Base-by-base conservation (phyloP, 2,888 invertebrate genomes). In the Perizoma flavofasciatum region DNA sequence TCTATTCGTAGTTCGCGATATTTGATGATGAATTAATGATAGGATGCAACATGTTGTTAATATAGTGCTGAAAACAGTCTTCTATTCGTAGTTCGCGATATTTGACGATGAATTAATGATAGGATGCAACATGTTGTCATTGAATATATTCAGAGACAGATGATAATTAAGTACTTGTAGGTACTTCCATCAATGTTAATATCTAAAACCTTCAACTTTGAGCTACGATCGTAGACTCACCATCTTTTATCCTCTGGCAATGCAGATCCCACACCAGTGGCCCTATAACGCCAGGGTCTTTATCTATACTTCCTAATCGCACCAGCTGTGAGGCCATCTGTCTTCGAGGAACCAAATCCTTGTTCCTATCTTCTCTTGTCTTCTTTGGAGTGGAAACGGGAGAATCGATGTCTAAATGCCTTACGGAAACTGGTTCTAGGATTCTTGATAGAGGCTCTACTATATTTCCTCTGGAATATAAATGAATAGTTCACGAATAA, bases 201-300 rank as follows among this genome's bases (percentile, higher is more conserved):
- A 22, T 22, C 22, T 22, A 22, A 22, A 22, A 22, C 22, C 22
- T 3, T 22, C 22, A 22, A 2, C 22, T 22, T 22, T 22, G 22
- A 22, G 22, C 22, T 22, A 22, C 3, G 22, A 22, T 22, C 22
- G 22, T 22, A 22, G 22, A 22, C 22, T 22, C 22, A 93, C 93
- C 86, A 75, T 93, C 93, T 63, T 93, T 93, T 49, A 95, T 88
- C 71, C 94, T 93, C 79, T 95, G 95, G 75, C 95, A 95, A 75
- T 96, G 96, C 59, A 96, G 89, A 78, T 96, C 96, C 97, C 97
- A 97, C 5, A 97, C 97, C 53, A 96, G 87, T 0, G 97, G 97
- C 0, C 97, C 97, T 39, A 97, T 94, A 5, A 97, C 95, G 0
- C 97, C 97, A 0, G 97, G 96, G 85, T 97, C 97, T 47, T 95